Percentiles rank a stretch among this genome's conserved stretches.
Conservation (phyloP, 30 jellyfish, hydroid and myxozoan species). For the Chrysaora quinquecirrha region DNA sequence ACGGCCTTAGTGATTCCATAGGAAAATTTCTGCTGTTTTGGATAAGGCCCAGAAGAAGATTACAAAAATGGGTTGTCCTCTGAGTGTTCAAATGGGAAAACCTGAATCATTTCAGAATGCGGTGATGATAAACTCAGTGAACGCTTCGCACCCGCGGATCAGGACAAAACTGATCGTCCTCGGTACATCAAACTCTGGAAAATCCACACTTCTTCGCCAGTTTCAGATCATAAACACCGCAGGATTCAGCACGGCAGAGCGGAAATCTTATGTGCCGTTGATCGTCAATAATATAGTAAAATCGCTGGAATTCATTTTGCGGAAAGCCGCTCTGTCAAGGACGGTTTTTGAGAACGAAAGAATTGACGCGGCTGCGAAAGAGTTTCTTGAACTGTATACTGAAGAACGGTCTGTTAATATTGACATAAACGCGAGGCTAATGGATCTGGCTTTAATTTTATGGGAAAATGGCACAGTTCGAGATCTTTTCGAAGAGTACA, state of each 20-base stretch:
- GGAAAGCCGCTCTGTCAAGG: not conserved
- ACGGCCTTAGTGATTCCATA: too few relatives aligned
- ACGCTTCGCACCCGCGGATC: not conserved
- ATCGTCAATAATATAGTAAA: constrained; percentile 24
- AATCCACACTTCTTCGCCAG: constrained; percentile 61
- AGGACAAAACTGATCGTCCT: constrained; percentile 45
- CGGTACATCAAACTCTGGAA: constrained; percentile 80
- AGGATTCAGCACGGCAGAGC: constrained; percentile 56
- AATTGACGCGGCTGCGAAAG: not conserved
- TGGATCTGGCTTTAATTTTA: constrained; percentile 1
- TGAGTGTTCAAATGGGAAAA: not conserved
- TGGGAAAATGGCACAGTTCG: constrained; percentile 23
- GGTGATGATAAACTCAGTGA: not conserved
- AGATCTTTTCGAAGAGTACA: not conserved
- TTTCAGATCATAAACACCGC: constrained; percentile 59
- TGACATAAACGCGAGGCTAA: constrained; percentile 3
- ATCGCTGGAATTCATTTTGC: constrained; percentile 2
- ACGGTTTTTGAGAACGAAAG: not conserved
- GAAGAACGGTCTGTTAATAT: not conserved
- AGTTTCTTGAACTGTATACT: constrained; percentile 17
- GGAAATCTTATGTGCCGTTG: constrained; percentile 28
- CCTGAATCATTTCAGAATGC: not conserved
- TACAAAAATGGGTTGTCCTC: constrained; percentile 2
- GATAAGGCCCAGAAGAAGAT: too few relatives aligned
- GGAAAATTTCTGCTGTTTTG: too few relatives aligned